phyloP scores from a whole-genome alignment of 1,140 invertebrate genomes.

The Dreissena polymorpha region DNA sequence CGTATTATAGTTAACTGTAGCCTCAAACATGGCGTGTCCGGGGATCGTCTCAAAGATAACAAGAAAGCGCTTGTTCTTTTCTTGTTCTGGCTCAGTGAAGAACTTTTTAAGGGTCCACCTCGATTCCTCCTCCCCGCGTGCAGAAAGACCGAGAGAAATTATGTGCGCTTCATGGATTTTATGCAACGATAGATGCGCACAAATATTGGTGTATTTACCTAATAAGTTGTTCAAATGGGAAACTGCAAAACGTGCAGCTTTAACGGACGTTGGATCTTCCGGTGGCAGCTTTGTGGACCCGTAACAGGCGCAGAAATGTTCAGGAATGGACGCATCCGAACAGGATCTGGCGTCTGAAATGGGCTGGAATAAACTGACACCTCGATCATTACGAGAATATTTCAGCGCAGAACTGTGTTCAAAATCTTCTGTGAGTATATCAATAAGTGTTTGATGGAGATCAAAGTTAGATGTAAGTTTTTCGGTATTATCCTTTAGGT shows the following conservation, averaged over 20 bases:
- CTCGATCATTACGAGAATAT: constrained; percentile 51
- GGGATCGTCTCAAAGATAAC: constrained; percentile 43
- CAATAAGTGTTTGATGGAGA: constrained; percentile 77
- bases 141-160: constrained; percentile 38
- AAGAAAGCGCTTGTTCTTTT: constrained; percentile 59
- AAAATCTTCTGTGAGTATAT: constrained; percentile 74
- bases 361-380: constrained; percentile 77
- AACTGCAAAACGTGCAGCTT: constrained; percentile 57
- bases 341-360: constrained; percentile 78
- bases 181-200: constrained; percentile 44
- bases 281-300: constrained; percentile 31
- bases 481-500: constrained; percentile 85
- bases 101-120: constrained; percentile 59
- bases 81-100: constrained; percentile 67
- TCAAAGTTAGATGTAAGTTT: constrained; percentile 80
- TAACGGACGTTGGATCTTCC: background rate
- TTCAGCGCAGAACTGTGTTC: background rate
- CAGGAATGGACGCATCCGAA: constrained; percentile 74
- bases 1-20: constrained; percentile 29
- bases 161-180: constrained; percentile 47
- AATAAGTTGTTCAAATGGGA: constrained; percentile 62
- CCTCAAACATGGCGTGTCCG: constrained; percentile 48
- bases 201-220: constrained; percentile 44
- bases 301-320: constrained; percentile 80
- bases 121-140: constrained; percentile 45